These are phyloP conservation scores for Ypsolopha sequella DNA, from an alignment of 2,888 invertebrate species.

Conservation along the genomic window DNA sequence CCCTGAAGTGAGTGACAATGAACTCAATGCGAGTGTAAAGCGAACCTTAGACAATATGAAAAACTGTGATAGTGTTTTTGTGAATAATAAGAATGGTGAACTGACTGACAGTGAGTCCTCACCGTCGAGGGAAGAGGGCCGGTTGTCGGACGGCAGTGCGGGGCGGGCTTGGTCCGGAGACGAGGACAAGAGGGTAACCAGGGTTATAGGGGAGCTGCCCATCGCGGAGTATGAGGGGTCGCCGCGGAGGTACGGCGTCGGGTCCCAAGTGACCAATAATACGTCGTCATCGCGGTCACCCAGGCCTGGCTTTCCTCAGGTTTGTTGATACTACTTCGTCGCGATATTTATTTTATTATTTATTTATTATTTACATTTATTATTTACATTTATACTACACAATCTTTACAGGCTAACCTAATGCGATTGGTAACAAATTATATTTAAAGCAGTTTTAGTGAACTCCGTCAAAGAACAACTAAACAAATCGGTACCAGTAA, in stretches of 20 bases:
- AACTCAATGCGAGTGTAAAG: conserved; percentile 60
- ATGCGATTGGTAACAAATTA: too few species aligned
- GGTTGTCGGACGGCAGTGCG: conserved; percentile 24
- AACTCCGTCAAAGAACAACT: too few species aligned
- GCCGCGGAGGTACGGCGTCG: conserved; percentile 86
- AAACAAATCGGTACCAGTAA: too few species aligned
- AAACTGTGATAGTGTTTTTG: conserved; percentile 61
- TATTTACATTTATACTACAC: too few species aligned
- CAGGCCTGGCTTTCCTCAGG: conserved; percentile 90
- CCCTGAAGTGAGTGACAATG: conserved; percentile 64
- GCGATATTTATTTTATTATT: too few species aligned
- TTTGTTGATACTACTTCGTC: conserved; percentile 12
- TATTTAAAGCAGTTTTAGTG: too few species aligned
- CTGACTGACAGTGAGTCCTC: conserved; percentile 47
- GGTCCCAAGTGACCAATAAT: conserved; percentile 78
- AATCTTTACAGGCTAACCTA: too few species aligned
- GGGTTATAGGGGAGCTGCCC: conserved; percentile 86
- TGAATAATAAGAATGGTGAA: conserved; percentile 50
- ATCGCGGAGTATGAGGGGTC: conserved; percentile 95
- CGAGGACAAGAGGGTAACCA: conserved; percentile 64
- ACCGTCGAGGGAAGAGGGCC: conserved; percentile 41
- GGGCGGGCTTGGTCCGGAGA: conserved; percentile 33
- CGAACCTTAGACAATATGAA: conserved; percentile 66
- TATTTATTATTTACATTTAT: too few species aligned
- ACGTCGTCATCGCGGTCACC: conserved; percentile 80